Percentiles rank a stretch among this genome's conserved stretches.
Evolutionary conservation across 1,140 invertebrate species (phyloP).

Genomic region (Drosophila eugracilis): DNA sequence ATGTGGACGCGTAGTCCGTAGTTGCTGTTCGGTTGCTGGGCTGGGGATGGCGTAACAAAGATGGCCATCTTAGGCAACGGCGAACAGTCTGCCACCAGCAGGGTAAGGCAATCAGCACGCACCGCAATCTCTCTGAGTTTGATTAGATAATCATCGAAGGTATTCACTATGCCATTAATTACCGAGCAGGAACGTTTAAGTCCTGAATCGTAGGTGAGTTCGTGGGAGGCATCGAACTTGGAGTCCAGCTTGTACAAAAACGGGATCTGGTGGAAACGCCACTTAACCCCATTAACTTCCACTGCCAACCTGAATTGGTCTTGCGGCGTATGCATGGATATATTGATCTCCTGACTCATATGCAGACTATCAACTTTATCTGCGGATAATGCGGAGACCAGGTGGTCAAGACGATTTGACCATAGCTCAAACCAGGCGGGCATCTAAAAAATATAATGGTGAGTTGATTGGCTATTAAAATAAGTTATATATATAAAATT

Average conservation of each 20-base stretch:
- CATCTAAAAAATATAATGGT: constrained; percentile 55
- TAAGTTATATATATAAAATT: not conserved
- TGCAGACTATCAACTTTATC: constrained; percentile 75
- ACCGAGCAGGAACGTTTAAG: constrained; percentile 79
- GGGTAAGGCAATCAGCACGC: constrained; percentile 59
- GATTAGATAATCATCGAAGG: constrained; percentile 79
- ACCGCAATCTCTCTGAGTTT: constrained; percentile 62
- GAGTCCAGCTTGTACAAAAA: constrained; percentile 80
- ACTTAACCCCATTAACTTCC: constrained; percentile 75
- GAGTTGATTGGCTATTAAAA: no score
- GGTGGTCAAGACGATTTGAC: constrained; percentile 78
- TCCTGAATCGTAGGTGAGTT: constrained; percentile 77
- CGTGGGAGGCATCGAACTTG: constrained; percentile 79
- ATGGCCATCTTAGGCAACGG: constrained; percentile 69
- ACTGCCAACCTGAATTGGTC: constrained; percentile 77
- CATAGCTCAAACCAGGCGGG: constrained; percentile 82
- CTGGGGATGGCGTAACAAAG: constrained; percentile 61
- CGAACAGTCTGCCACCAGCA: constrained; percentile 80
- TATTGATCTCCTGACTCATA: constrained; percentile 74
- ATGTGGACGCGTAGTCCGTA: constrained; percentile 76
- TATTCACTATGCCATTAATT: constrained; percentile 80
- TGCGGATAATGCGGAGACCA: constrained; percentile 75
- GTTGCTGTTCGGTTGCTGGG: constrained; percentile 50
- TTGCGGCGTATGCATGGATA: constrained; percentile 72
- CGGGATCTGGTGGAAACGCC: constrained; percentile 81